Evolutionary conservation across 2,113 vertebrate species (phyloP), one percentile per base, ranked within the genome.

Genomic region (Heptranchias perlo): DNA sequence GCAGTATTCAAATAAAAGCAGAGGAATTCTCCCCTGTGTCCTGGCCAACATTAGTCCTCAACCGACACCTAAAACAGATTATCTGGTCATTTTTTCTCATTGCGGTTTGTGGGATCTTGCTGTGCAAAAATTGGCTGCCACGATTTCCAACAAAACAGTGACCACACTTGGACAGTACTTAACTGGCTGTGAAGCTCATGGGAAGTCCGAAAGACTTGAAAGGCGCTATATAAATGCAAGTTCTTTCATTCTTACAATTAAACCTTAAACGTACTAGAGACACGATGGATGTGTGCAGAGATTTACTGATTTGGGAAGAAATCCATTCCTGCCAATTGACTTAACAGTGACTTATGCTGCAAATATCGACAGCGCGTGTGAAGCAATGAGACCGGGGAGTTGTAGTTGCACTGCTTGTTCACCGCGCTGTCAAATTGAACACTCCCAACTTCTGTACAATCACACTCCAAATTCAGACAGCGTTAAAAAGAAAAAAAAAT

Each of bases 281-380:
- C 52, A 91, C 49, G 18, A 35, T 35, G 31, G 54, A 91, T 35
- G 52, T 31, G 44, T 61, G 87, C 10, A 10, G 78, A 82, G 78
- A 52, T 52, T 87, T 87, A 87, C 84, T 87, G 84, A 87, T 87
- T 87, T 61, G 87, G 52, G 52, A 91, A 58, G 52, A 91, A 54
- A 58, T 91, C 25, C 28, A 91, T 91, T 91, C 31, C 87, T 35
- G 87, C 52, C 87, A 31, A 35, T 54, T 35, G 49, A 54, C 87
- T 58, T 18, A 54, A 91, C 52, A 54, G 28, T 91, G 39, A 82
- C 78, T 82, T 44, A 82, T 82, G 78, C 78, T 23, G n/a, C 44
- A 82, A 61, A 58, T 91, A 58, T 58, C 25, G 49, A 91, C 49
- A 89, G 11, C 23, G 13, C 3, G 86, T 58, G 87, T 18, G 87